Conservation (phyloP, 2,113 vertebrate genomes). For the Microtus oregoni region DNA sequence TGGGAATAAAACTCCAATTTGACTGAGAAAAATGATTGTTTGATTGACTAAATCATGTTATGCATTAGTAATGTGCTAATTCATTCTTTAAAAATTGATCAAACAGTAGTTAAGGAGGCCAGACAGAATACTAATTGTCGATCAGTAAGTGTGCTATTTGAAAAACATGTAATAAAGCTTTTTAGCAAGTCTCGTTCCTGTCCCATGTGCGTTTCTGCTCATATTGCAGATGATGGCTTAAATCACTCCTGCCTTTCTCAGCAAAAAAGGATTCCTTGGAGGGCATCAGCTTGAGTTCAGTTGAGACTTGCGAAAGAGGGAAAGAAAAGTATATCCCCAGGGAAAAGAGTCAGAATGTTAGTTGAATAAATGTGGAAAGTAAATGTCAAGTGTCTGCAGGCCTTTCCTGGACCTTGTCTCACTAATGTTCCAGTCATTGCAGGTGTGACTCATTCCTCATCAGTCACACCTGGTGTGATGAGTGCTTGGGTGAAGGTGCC, state of each 20-base stretch:
- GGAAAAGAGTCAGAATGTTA: not conserved
- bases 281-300: not conserved
- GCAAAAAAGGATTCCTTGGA: not conserved
- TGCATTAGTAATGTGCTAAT: not conserved
- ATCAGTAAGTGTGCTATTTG: not conserved
- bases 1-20: not conserved
- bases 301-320: not conserved
- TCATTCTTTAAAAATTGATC: constrained; percentile 20
- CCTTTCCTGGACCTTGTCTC: not conserved
- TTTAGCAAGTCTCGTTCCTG: not conserved
- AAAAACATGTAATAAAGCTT: not conserved
- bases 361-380: not conserved
- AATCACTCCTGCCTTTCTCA: not conserved
- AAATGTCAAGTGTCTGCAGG: not conserved
- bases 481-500: not conserved
- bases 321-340: not conserved
- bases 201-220: not conserved
- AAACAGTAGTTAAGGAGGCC: not conserved
- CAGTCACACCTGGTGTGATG: not conserved
- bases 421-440: not conserved
- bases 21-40: not conserved
- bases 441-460: not conserved
- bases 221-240: not conserved
- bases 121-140: not conserved
- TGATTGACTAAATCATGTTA: not conserved